A percentile compares a stretch with the other conserved stretches of the same genome.
Evolutionary conservation across 2,888 invertebrate genomes (phyloP).

Genomic region (Saturnia japonica): DNA sequence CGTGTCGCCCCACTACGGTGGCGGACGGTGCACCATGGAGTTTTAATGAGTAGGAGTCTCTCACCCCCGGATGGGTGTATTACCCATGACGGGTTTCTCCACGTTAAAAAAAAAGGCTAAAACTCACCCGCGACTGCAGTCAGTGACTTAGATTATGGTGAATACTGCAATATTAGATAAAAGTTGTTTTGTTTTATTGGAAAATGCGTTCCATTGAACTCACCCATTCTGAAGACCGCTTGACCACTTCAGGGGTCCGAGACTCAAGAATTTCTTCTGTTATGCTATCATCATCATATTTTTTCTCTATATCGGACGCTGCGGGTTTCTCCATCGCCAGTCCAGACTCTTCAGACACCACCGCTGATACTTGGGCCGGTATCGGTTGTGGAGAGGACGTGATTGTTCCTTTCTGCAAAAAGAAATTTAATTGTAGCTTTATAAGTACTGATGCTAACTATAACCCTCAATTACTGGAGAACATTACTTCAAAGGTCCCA

Average conservation of each 20-base stretch:
- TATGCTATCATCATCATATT: constrained; percentile 57
- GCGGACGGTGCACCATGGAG: no score
- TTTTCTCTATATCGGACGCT: constrained; percentile 26
- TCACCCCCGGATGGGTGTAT: no score
- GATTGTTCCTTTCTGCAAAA: constrained; percentile 42
- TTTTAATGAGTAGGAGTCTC: no score
- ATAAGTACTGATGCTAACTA: constrained; percentile 3
- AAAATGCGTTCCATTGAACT: constrained; percentile 22
- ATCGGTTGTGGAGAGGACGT: constrained; percentile 46
- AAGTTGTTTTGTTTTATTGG: neutral
- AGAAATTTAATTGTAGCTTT: neutral
- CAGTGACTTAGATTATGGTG: no score
- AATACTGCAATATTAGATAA: neutral
- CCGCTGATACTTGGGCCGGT: constrained; percentile 40
- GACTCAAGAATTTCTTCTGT: constrained; percentile 59
- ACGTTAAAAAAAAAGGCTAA: no score
- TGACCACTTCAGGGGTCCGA: constrained; percentile 47
- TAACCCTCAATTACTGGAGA: no score
- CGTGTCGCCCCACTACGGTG: no score
- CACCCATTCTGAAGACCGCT: constrained; percentile 63
- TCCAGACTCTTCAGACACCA: constrained; percentile 32
- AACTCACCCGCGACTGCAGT: no score
- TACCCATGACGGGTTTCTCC: no score
- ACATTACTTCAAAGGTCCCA: no score
- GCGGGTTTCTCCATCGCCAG: constrained; percentile 29